These are phyloP conservation scores for Cephus pygmeus DNA, from an alignment of 2,888 invertebrate genomes.

Conservation along the genomic window DNA sequence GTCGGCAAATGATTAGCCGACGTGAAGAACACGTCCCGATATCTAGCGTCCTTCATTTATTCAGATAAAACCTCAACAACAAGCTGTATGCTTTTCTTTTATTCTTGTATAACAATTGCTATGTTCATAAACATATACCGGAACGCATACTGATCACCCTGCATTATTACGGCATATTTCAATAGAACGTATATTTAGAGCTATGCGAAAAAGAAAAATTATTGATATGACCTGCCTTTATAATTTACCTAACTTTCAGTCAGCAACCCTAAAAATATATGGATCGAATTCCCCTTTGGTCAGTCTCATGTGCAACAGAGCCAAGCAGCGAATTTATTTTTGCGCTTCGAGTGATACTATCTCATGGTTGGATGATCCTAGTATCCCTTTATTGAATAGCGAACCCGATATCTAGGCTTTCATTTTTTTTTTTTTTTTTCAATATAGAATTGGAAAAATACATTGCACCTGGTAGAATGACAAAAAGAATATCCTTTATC, in stretches of 20 bases:
- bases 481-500: background rate
- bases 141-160: background rate
- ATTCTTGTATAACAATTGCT: background rate
- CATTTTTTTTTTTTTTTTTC: background rate
- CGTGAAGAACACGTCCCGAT: background rate
- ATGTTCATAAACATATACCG: background rate
- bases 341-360: conserved; percentile 40
- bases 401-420: background rate
- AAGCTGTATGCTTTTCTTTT: background rate
- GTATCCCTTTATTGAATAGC: conserved; percentile 32
- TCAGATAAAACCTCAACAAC: background rate
- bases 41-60: background rate
- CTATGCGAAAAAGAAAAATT: background rate
- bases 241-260: background rate
- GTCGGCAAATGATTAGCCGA: background rate
- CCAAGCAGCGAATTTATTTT: conserved; percentile 35
- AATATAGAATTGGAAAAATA: background rate
- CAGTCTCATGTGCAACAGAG: conserved; percentile 4
- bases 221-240: background rate
- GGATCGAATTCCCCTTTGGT: background rate
- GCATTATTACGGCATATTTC: background rate
- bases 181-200: background rate
- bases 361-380: conserved; percentile 39
- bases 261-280: background rate
- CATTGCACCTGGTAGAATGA: background rate